phyloP scores from a whole-genome alignment of 1,140 invertebrate genomes.

The Paraescarpia echinospica region DNA sequence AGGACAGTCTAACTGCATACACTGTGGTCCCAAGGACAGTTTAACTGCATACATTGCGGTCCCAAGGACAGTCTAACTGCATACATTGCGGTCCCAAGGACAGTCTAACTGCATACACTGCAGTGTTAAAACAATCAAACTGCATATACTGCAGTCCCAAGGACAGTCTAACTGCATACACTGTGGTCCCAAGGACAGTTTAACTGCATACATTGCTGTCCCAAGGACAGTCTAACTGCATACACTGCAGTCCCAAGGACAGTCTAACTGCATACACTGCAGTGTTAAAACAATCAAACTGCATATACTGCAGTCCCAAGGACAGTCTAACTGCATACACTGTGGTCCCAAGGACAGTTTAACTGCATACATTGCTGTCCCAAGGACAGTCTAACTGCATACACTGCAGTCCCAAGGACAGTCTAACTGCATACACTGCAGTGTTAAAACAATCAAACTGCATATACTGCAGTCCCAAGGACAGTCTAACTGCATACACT shows the following conservation, averaged over 20 bases:
- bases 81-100: too few species aligned
- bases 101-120: background rate
- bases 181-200: background rate
- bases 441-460: background rate
- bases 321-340: background rate
- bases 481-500: too few species aligned
- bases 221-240: background rate
- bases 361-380: too few species aligned
- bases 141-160: background rate
- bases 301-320: background rate
- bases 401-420: background rate
- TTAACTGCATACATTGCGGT: too few species aligned
- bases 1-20: background rate
- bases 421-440: background rate
- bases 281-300: background rate
- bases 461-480: background rate
- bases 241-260: background rate
- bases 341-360: too few species aligned
- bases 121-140: background rate
- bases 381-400: too few species aligned
- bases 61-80: too few species aligned
- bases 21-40: too few species aligned
- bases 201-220: background rate
- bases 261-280: background rate
- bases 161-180: constrained; percentile 6